Evolutionary conservation across 2,797 vertebrate species (phyloP).

Genomic region (Danio jaintianensis): DNA sequence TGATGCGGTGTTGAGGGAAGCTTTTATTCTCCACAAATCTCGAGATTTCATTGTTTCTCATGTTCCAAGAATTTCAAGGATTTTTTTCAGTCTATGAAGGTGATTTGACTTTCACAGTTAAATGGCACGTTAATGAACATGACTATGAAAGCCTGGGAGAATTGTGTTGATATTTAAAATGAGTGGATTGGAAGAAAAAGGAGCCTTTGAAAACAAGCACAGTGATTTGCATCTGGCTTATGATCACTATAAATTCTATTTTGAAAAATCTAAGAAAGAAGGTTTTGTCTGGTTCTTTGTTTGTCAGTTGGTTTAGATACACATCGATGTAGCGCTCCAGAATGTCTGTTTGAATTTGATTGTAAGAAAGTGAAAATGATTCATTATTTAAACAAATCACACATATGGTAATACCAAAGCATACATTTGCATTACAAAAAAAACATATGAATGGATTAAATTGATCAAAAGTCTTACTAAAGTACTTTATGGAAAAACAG

Average conservation of each 20-base stretch:
- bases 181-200: background rate
- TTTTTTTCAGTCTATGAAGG: constrained; percentile 37
- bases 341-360: background rate
- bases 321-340: background rate
- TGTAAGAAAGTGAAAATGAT: background rate
- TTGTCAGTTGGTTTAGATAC: background rate
- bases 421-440: background rate
- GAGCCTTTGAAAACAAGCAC: background rate
- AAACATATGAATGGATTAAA: too few species aligned
- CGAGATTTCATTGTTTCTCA: constrained; percentile 37
- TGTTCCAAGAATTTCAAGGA: constrained; percentile 41
- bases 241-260: background rate
- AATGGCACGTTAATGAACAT: background rate
- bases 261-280: background rate
- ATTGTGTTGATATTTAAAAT: constrained; percentile 17
- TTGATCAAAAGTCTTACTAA: too few species aligned
- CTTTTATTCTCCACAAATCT: constrained; percentile 57
- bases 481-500: too few species aligned
- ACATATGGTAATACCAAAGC: background rate
- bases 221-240: background rate
- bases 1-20: constrained; percentile 52
- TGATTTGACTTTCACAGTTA: constrained; percentile 35
- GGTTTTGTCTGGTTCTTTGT: background rate
- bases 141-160: constrained; percentile 12
- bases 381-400: background rate